A percentile compares a stretch with the other conserved stretches of the same genome.
Evolutionary conservation across 2,797 vertebrate species (phyloP).

Genomic region (Eurystomus glaucurus): DNA sequence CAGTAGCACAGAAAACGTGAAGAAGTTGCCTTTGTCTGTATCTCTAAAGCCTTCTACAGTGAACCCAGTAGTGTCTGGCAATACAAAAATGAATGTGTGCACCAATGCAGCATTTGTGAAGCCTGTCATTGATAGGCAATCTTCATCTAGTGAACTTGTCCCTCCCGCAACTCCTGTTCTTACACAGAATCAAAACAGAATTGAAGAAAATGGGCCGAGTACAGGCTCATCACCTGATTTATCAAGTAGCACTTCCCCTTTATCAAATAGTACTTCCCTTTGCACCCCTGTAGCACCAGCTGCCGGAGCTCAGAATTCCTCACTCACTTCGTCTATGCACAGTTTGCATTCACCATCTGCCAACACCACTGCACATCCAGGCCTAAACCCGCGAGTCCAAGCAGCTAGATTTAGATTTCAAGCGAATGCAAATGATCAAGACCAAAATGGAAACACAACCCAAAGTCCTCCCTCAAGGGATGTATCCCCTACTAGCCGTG

Average conservation of each 20-base stretch:
- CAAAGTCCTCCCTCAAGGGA: slow-evolving; percentile 94
- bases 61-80: slow-evolving; percentile 86
- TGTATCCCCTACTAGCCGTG: slow-evolving; percentile 93
- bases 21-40: slow-evolving; percentile 88
- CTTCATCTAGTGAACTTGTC: slow-evolving; percentile 80
- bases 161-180: slow-evolving; percentile 59
- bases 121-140: slow-evolving; percentile 80
- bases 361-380: slow-evolving; percentile 82
- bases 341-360: slow-evolving; percentile 84
- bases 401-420: slow-evolving; percentile 97
- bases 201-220: slow-evolving; percentile 91
- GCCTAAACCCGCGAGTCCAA: slow-evolving; percentile 94
- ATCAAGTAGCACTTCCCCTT: slow-evolving; percentile 63
- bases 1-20: slow-evolving; percentile 83
- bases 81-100: slow-evolving; percentile 83
- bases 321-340: slow-evolving; percentile 72
- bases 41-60: slow-evolving; percentile 89
- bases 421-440: slow-evolving; percentile 90
- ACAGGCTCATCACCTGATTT: slow-evolving; percentile 78
- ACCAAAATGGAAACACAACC: slow-evolving; percentile 96
- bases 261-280: slow-evolving; percentile 59
- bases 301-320: slow-evolving; percentile 67
- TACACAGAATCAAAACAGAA: slow-evolving; percentile 70
- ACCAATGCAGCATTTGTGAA: slow-evolving; percentile 72
- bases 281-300: slow-evolving; percentile 65